Conservation (phyloP, 2,113 vertebrate genomes). For the Hiodon alosoides region DNA sequence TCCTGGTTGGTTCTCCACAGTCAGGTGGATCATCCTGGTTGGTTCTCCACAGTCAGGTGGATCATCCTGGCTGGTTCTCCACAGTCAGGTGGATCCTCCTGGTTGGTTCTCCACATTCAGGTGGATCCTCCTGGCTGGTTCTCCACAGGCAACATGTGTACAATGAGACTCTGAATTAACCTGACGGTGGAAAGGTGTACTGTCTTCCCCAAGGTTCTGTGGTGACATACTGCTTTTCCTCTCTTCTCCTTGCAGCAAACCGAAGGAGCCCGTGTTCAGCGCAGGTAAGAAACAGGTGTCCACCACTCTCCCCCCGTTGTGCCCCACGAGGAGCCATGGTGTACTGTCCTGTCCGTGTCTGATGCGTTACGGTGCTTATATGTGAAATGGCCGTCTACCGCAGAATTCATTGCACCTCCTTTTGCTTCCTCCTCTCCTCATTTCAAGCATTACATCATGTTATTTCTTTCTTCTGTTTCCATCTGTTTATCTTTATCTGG, state of each 20-base stretch:
- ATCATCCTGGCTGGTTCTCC: too few relatives aligned
- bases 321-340: not conserved
- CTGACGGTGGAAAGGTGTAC: not conserved
- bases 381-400: not conserved
- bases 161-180: too few relatives aligned
- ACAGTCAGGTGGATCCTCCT: too few relatives aligned
- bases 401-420: not conserved
- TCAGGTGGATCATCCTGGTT: too few relatives aligned
- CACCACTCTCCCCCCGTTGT: not conserved
- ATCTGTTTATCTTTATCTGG: constrained; percentile 16
- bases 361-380: not conserved
- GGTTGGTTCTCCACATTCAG: too few relatives aligned
- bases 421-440: not conserved
- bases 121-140: too few relatives aligned
- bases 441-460: not conserved
- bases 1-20: too few relatives aligned
- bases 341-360: constrained; percentile 19
- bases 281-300: constrained; percentile 73
- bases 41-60: too few relatives aligned
- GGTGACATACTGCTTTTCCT: constrained; percentile 14
- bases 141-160: too few relatives aligned
- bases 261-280: constrained; percentile 93
- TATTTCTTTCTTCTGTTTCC: not conserved
- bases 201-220: not conserved
- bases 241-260: constrained; percentile 76